These are phyloP conservation scores for Phanerotoma sp. DNA, from an alignment of 2,888 invertebrate genomes.

Conservation along the genomic window DNA sequence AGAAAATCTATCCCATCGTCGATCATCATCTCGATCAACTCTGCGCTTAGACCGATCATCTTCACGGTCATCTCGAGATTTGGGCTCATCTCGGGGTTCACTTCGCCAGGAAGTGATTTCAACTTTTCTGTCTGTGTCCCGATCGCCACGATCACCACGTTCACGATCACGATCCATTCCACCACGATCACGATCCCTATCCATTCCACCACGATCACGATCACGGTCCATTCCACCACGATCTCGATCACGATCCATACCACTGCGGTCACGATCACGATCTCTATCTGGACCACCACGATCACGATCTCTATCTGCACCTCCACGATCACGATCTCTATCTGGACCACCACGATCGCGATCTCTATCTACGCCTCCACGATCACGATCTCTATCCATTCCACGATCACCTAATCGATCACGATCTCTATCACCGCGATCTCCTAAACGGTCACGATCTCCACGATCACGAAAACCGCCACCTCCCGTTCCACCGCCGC, in stretches of 20 bases:
- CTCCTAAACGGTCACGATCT: too few relatives aligned
- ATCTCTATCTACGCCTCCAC: too few relatives aligned
- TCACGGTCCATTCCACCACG: conserved; percentile 37
- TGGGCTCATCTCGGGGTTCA: conserved; percentile 23
- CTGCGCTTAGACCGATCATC: conserved; percentile 32
- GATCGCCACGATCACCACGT: conserved; percentile 24
- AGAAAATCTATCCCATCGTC: conserved; percentile 14
- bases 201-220: conserved; percentile 30
- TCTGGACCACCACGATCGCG: conserved; percentile 17
- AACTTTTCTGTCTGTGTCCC: conserved; percentile 1
- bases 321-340: conserved; percentile 45
- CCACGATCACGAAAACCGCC: conserved; percentile 43
- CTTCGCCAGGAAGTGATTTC: conserved; percentile 28
- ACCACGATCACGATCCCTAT: conserved; percentile 23
- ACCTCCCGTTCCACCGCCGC: conserved; percentile 40
- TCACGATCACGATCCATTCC: conserved; percentile 37
- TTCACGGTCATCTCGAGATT: conserved; percentile 25
- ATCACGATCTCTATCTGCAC: conserved; percentile 28
- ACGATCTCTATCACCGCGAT: too few relatives aligned
- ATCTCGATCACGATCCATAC: conserved; percentile 29
- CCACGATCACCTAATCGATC: conserved; percentile 37
- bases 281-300: conserved; percentile 8
- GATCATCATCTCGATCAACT: conserved; percentile 29
- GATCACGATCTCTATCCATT: conserved; percentile 24
- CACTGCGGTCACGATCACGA: conserved; percentile 38